Conservation (phyloP, 2,888 invertebrate species). For the Apodemia duryi region DNA sequence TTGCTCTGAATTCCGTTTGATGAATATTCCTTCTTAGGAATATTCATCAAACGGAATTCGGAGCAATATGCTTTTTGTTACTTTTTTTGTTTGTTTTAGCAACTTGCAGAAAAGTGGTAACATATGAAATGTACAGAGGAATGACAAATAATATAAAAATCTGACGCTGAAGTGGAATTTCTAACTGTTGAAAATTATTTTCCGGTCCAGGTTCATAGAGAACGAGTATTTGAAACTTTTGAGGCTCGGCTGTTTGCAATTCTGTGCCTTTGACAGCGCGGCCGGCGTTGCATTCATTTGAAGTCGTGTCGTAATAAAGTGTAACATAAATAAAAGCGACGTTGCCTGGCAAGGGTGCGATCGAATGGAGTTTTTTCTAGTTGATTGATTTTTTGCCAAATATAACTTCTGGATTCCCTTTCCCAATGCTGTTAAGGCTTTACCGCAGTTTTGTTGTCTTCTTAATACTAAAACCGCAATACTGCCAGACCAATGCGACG, state of each 20-base stretch:
- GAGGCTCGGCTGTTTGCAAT: constrained; percentile 40
- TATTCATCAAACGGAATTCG: too few relatives aligned
- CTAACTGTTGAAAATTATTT: constrained; percentile 26
- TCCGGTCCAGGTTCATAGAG: constrained; percentile 19
- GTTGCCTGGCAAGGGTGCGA: constrained; percentile 17
- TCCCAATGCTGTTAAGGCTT: too few relatives aligned
- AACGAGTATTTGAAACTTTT: constrained; percentile 25
- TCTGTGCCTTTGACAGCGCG: constrained; percentile 45
- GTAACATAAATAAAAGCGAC: constrained; percentile 45
- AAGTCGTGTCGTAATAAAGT: constrained; percentile 41
- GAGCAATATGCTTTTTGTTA: too few relatives aligned
- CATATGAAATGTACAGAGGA: background rate
- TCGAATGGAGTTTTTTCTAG: constrained; percentile 28
- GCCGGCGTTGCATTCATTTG: constrained; percentile 38
- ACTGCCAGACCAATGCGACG: too few relatives aligned
- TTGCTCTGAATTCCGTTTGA: too few relatives aligned
- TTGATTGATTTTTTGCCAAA: too few relatives aligned
- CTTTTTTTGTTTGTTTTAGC: background rate
- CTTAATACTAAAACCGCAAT: too few relatives aligned
- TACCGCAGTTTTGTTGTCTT: too few relatives aligned
- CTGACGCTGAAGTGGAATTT: constrained; percentile 15
- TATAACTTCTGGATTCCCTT: too few relatives aligned
- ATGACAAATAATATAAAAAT: background rate
- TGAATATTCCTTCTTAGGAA: too few relatives aligned
- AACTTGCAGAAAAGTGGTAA: too few relatives aligned